Percentiles rank a stretch among this genome's conserved stretches.
phyloP scores from a whole-genome alignment of 2,113 vertebrate species.

The Limanda limanda region DNA sequence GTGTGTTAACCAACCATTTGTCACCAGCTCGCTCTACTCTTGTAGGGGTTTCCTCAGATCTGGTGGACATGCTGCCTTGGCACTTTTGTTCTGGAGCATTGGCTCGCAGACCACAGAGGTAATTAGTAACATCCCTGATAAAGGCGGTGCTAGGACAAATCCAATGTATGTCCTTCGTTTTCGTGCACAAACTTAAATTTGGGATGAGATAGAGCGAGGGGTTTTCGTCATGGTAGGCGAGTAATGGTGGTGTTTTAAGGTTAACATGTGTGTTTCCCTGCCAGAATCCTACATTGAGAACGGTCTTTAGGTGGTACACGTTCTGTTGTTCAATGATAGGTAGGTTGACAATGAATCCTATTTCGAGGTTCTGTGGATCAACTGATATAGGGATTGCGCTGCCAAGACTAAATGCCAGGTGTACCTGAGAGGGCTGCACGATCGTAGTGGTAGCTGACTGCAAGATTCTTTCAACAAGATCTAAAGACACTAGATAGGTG shows the following conservation, averaged over 20 bases:
- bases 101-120: too few relatives aligned
- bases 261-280: too few relatives aligned
- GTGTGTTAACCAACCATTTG: neutral
- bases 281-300: too few relatives aligned
- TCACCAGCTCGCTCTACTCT: neutral
- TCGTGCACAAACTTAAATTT: too few relatives aligned
- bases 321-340: too few relatives aligned
- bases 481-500: neutral
- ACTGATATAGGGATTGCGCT: neutral
- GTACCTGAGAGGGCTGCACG: neutral
- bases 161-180: too few relatives aligned
- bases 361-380: neutral
- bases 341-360: neutral
- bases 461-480: neutral
- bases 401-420: neutral
- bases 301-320: too few relatives aligned
- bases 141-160: too few relatives aligned
- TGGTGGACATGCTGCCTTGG: neutral
- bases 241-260: too few relatives aligned
- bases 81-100: neutral
- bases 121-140: too few relatives aligned
- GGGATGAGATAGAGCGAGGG: too few relatives aligned
- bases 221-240: too few relatives aligned
- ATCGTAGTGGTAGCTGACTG: neutral
- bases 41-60: neutral